A percentile compares a stretch with the other conserved stretches of the same genome.
These are phyloP conservation scores for Reticulitermes speratus DNA, from an alignment of 1,140 invertebrate genomes.

Conservation along the genomic window DNA sequence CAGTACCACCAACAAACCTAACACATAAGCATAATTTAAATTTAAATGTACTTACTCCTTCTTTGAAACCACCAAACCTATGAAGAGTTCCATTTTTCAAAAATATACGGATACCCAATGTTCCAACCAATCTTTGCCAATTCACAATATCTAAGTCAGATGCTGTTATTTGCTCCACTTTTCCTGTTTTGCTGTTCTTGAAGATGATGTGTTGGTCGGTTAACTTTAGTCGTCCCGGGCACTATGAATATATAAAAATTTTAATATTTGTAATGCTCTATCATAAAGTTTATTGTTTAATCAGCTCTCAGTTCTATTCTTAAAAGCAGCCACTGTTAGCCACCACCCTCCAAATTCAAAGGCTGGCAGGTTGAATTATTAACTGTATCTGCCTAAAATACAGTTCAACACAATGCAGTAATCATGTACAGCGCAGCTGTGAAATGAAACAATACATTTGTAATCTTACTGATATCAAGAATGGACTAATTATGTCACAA, in stretches of 20 bases:
- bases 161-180: constrained; percentile 85
- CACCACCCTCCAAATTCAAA: not conserved
- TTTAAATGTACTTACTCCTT: constrained; percentile 63
- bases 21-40: no score
- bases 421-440: not conserved
- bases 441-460: not conserved
- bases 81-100: constrained; percentile 88
- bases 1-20: no score
- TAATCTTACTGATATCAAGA: not conserved
- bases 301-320: not conserved
- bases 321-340: no score
- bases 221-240: constrained; percentile 84
- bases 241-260: constrained; percentile 53
- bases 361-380: not conserved
- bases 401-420: constrained; percentile 18
- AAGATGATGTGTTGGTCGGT: constrained; percentile 90
- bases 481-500: no score
- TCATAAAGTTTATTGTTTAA: not conserved
- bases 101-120: constrained; percentile 86
- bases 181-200: constrained; percentile 95
- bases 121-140: constrained; percentile 89
- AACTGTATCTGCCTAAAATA: constrained; percentile 34
- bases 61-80: constrained; percentile 92
- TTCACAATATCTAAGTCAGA: constrained; percentile 88
- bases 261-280: not conserved